A percentile compares a stretch with the other conserved stretches of the same genome.
Evolutionary conservation across 2,113 vertebrate genomes (phyloP).

Genomic region (Dendropsophus ebraccatus): DNA sequence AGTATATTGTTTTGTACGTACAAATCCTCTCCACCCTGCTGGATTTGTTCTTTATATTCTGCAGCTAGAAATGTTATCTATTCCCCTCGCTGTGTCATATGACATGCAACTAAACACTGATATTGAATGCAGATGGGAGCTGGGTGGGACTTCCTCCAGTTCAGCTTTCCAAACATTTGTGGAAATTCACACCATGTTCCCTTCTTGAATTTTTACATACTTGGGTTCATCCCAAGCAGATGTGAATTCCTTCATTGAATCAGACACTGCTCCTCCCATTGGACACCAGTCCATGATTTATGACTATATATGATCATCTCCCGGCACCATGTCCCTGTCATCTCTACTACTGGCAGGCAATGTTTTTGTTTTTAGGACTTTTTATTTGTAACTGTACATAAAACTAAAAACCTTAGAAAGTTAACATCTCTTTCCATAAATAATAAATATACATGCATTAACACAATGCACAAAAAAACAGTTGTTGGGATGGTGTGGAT

Average conservation of each 20-base stretch:
- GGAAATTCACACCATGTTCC: conserved; percentile 42
- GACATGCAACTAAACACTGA: background rate
- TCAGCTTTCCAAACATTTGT: conserved; percentile 28
- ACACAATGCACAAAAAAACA: too few species aligned
- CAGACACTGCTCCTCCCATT: background rate
- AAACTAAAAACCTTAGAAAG: too few species aligned
- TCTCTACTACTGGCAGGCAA: background rate
- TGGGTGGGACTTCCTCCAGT: conserved; percentile 21
- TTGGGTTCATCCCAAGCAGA: conserved; percentile 28
- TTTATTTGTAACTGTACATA: too few species aligned
- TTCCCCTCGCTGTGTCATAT: background rate
- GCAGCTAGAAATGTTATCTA: background rate
- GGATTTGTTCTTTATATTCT: background rate
- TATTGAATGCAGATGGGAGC: conserved; percentile 28
- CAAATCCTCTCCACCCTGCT: background rate
- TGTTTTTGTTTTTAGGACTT: background rate
- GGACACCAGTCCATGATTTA: background rate
- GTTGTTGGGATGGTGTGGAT: too few species aligned
- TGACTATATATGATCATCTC: background rate
- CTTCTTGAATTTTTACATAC: conserved; percentile 28
- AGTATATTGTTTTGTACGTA: background rate
- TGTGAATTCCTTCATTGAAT: conserved; percentile 37
- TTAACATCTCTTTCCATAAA: too few species aligned
- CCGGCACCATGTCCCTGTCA: background rate
- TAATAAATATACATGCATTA: too few species aligned